Conservation (phyloP, 1,140 invertebrate genomes). For the Drosophila pectinifera region DNA sequence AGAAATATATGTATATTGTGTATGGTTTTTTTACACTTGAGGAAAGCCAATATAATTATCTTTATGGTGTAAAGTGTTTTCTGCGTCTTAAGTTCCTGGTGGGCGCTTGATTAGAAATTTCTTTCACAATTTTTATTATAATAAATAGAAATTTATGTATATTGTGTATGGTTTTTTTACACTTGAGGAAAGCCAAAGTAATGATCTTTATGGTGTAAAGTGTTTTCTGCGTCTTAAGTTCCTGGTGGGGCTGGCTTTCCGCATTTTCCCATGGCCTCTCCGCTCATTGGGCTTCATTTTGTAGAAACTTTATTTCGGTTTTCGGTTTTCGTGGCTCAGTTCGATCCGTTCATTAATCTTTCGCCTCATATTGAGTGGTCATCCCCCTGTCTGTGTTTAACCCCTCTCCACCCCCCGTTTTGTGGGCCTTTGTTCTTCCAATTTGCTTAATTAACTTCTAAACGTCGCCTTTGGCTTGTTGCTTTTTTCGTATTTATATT, state of each 20-base stretch:
- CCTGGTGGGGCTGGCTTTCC: not conserved
- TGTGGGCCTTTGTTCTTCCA: slow-evolving; percentile 60
- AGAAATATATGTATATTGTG: not conserved
- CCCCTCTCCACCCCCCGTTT: slow-evolving; percentile 1
- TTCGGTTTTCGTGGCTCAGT: slow-evolving; percentile 13
- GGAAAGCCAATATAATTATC: not conserved
- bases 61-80: not conserved
- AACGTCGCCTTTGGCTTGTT: slow-evolving; percentile 74
- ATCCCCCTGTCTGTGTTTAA: slow-evolving; percentile 11
- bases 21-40: not conserved
- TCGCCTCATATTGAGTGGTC: slow-evolving; percentile 45
- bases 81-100: not conserved
- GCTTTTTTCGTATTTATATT: slow-evolving; percentile 22
- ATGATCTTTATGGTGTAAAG: not conserved
- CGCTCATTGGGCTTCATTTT: slow-evolving; percentile 17
- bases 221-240: not conserved
- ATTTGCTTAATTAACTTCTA: slow-evolving; percentile 82
- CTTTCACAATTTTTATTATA: too few relatives aligned
- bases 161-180: not conserved
- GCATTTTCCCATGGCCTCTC: slow-evolving; percentile 34
- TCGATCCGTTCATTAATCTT: slow-evolving; percentile 71
- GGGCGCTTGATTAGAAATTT: too few relatives aligned
- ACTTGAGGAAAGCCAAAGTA: not conserved
- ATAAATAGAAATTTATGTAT: too few relatives aligned
- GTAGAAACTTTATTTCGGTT: slow-evolving; percentile 23